Conservation (phyloP, 92 coral and sea anemone genomes). For the Bergia sp. region DNA sequence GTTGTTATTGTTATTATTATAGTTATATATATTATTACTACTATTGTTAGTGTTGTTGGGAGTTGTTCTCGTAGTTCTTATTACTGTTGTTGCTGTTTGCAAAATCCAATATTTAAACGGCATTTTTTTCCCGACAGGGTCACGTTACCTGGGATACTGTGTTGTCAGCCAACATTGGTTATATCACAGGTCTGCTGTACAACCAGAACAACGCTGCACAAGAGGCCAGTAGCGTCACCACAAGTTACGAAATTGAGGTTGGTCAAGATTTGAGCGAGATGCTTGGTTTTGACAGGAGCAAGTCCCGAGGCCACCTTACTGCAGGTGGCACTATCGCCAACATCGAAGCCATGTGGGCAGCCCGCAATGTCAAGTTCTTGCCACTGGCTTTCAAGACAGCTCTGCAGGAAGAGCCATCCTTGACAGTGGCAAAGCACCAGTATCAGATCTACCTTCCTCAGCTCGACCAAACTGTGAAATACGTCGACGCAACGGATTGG, state of each 20-base stretch:
- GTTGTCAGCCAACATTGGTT: constrained; percentile 53
- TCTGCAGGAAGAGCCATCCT: constrained; percentile 56
- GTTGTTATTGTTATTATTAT: too few species aligned
- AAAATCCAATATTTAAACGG: not conserved
- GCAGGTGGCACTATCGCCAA: constrained; percentile 87
- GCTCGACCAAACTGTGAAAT: constrained; percentile 44
- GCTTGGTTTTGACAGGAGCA: constrained; percentile 54
- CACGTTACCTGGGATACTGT: constrained; percentile 62
- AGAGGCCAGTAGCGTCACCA: constrained; percentile 39
- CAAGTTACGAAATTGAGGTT: constrained; percentile 52
- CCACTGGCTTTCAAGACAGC: constrained; percentile 86
- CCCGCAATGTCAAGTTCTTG: constrained; percentile 83
- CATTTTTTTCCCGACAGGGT: constrained; percentile 30
- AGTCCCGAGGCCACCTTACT: constrained; percentile 62
- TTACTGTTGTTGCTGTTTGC: not conserved
- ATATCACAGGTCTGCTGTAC: constrained; percentile 55
- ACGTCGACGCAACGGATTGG: constrained; percentile 72
- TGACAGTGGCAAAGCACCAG: constrained; percentile 60
- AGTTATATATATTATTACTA: not conserved
- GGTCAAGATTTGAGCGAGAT: constrained; percentile 54
- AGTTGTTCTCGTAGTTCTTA: not conserved
- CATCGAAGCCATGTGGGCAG: constrained; percentile 95
- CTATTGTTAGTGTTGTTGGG: not conserved
- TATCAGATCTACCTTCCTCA: constrained; percentile 63
- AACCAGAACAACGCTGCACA: constrained; percentile 58